Percentiles rank a stretch among this genome's conserved stretches.
Conservation (phyloP, 2,888 invertebrate genomes). For the Trichopria drosophilae region DNA sequence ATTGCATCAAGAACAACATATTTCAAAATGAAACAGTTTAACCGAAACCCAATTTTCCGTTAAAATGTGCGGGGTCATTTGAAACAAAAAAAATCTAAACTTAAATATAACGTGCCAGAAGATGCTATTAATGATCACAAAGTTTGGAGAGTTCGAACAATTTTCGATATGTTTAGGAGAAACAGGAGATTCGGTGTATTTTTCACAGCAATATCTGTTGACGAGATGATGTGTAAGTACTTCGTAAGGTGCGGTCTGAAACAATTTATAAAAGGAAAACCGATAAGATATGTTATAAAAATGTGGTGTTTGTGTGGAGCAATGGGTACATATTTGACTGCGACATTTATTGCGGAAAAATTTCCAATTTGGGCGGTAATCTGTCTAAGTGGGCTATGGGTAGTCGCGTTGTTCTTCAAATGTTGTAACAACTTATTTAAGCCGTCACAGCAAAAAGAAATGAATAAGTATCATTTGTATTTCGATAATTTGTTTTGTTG, state of each 20-base stretch:
- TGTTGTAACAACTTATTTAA: background rate
- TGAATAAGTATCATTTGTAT: too few relatives aligned
- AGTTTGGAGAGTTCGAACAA: background rate
- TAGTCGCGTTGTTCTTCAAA: constrained; percentile 1
- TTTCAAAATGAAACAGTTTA: too few relatives aligned
- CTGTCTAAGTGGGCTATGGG: too few relatives aligned
- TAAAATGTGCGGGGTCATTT: too few relatives aligned
- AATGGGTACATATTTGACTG: constrained; percentile 1
- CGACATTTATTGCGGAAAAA: constrained; percentile 17
- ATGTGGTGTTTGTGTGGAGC: background rate
- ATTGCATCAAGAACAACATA: too few relatives aligned
- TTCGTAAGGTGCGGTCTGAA: background rate
- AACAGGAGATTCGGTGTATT: constrained; percentile 1
- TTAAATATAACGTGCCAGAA: background rate
- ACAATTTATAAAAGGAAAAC: too few relatives aligned
- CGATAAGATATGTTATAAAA: background rate
- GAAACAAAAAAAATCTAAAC: background rate
- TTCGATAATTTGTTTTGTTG: too few relatives aligned
- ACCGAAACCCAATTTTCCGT: too few relatives aligned
- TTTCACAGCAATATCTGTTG: background rate
- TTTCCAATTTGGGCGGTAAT: background rate
- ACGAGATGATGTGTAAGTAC: constrained; percentile 1
- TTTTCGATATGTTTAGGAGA: background rate
- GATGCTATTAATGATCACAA: too few relatives aligned
- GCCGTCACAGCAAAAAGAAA: too few relatives aligned